Evolutionary conservation across 2,888 invertebrate species (phyloP), one percentile per base, ranked within the genome.

Genomic region (Euproctis similis): DNA sequence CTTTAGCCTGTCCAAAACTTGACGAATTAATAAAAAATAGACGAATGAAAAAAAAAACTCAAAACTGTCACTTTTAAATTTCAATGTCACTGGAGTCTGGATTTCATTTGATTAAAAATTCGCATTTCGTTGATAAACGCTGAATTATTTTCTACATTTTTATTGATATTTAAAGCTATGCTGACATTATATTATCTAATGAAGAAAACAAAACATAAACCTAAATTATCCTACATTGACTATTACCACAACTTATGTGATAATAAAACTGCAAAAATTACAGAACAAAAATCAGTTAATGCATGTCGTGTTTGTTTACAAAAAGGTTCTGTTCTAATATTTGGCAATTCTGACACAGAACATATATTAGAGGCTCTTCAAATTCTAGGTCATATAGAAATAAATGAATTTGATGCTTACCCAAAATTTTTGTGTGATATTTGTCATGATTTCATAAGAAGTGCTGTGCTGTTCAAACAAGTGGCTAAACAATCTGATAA

Each of bases 391-490:
- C 61, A 59, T 13, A 57, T 77, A 18, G 28, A 53, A 8, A 18
- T 75, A 0, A 50, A 36, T 19, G 50, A 68, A 49, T 47, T 63
- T 17, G 70, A 76, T 20, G 46, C 46, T 2, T 53, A 53, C 39
- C 62, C 77, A 0, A 71, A 71, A 42, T 30, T 50, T n/a, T 38
- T 82, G 11, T 82, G 81, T 39, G 33, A 39, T 4, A 38, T 50
- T 8, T 81, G 81, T 40, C 44, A 51, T 18, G 60, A 63, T 31
- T 71, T 78, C 40, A 28, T 75, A 6, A 55, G 61, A 44, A 46
- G 49, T 11, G 71, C 71, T 2, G 50, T 69, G 30, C 33, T 57
- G 8, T 80, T 81, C 38, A 59, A 62, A 29, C 69, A 63, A 42
- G 53, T 56, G 1, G 80, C 75, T 0, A 58, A 59, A 36, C 47